Conservation (phyloP, 2,888 invertebrate species). For the Noctua janthe region DNA sequence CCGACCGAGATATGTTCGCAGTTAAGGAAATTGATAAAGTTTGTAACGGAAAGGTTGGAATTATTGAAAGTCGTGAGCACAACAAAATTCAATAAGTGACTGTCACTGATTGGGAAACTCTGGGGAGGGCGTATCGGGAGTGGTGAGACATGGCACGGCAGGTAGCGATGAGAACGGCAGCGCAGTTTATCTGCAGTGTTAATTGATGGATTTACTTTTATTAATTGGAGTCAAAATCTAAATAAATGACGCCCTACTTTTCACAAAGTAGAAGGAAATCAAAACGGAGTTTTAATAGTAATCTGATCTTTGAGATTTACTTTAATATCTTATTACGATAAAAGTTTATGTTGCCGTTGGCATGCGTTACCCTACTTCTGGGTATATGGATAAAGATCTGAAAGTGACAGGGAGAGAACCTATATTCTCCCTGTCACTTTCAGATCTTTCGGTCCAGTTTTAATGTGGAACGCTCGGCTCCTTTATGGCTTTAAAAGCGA, state of each 20-base stretch:
- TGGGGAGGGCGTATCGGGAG: conserved; percentile 63
- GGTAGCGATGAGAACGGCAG: conserved; percentile 6
- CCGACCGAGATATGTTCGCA: conserved; percentile 82
- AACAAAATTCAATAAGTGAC: conserved; percentile 90
- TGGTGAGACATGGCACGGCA: neutral
- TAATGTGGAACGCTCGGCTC: neutral
- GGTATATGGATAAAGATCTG: neutral
- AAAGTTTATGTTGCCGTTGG: no score
- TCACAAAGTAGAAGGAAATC: neutral
- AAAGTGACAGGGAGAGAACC: no score
- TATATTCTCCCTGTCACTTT: neutral
- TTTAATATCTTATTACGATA: no score
- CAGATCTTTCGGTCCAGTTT: neutral
- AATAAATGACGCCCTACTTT: neutral
- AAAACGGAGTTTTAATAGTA: neutral
- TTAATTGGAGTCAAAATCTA: no score
- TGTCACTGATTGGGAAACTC: conserved; percentile 86
- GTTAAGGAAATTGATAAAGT: conserved; percentile 89
- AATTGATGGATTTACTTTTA: neutral
- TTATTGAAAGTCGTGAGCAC: conserved; percentile 88
- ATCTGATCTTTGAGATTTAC: neutral
- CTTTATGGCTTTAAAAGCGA: no score
- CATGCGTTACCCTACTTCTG: neutral
- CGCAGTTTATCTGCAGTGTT: neutral
- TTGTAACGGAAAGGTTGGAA: conserved; percentile 83